A percentile compares a stretch with the other conserved stretches of the same genome.
Evolutionary conservation across 2,113 vertebrate species (phyloP).

Genomic region (Calypte anna): DNA sequence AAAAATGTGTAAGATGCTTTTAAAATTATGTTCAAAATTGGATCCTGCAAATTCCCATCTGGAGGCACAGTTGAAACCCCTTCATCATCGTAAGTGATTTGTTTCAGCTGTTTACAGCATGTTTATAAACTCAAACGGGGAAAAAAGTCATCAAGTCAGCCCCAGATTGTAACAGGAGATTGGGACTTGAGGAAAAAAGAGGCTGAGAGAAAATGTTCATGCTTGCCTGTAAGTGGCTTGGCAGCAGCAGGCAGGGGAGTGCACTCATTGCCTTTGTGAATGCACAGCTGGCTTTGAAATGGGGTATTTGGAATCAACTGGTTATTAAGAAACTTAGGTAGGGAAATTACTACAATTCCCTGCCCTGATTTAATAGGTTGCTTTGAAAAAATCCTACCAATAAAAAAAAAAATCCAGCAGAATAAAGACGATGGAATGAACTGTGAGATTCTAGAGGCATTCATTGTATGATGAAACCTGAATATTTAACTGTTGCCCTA

Average conservation of each 20-base stretch:
- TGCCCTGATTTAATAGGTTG: not conserved
- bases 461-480: not conserved
- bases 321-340: not conserved
- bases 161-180: not conserved
- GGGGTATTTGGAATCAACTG: not conserved
- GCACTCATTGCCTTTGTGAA: not conserved
- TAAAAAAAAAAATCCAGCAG: too few relatives aligned
- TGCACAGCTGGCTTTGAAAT: not conserved
- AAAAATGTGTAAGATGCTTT: not conserved
- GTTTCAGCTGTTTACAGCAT: not conserved
- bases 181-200: not conserved
- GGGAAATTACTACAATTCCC: not conserved
- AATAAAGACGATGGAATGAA: not conserved
- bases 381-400: not conserved
- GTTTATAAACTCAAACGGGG: not conserved
- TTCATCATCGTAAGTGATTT: constrained; percentile 38
- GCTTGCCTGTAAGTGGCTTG: not conserved
- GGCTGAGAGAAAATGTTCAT: not conserved
- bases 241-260: not conserved
- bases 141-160: not conserved
- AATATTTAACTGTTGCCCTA: not conserved
- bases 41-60: not conserved
- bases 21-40: constrained; percentile 11
- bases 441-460: not conserved
- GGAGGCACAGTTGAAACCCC: not conserved